A percentile compares a stretch with the other conserved stretches of the same genome.
These are phyloP conservation scores for Microvelia longipes DNA, from an alignment of 1,140 invertebrate species.

Conservation along the genomic window DNA sequence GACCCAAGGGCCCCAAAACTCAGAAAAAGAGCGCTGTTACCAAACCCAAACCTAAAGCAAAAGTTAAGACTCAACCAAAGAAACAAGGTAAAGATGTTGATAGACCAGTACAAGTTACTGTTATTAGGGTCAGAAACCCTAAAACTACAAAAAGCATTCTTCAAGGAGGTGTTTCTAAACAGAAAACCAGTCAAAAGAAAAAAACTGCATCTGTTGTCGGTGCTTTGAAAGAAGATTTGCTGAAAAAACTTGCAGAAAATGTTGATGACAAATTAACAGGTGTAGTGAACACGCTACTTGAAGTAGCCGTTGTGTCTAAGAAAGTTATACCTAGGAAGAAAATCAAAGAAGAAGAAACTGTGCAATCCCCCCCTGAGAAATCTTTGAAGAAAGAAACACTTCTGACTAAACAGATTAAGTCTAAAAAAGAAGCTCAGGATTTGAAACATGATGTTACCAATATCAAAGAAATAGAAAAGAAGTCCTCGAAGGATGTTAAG, in stretches of 20 bases:
- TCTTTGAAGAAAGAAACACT: slow-evolving; percentile 6
- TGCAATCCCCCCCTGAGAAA: neutral
- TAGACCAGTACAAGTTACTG: slow-evolving; percentile 12
- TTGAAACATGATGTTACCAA: slow-evolving; percentile 4
- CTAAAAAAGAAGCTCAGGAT: neutral
- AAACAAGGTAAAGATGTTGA: slow-evolving; percentile 7
- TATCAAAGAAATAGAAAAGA: slow-evolving; percentile 9
- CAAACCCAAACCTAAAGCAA: neutral
- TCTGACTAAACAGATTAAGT: slow-evolving; percentile 1
- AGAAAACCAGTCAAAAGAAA: slow-evolving; percentile 11
- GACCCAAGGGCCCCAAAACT: neutral
- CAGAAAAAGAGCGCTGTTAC: slow-evolving; percentile 3
- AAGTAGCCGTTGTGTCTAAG: slow-evolving; percentile 11
- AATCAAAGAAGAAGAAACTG: slow-evolving; percentile 12
- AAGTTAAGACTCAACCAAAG: slow-evolving; percentile 7
- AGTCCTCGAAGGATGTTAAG: slow-evolving; percentile 1
- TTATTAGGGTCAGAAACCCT: slow-evolving; percentile 12
- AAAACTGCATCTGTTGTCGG: slow-evolving; percentile 1
- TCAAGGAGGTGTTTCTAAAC: slow-evolving; percentile 5
- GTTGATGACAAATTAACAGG: slow-evolving; percentile 7
- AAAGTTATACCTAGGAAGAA: slow-evolving; percentile 5
- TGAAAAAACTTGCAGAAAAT: slow-evolving; percentile 10
- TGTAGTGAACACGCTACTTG: slow-evolving; percentile 7
- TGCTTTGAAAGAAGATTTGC: slow-evolving; percentile 4
- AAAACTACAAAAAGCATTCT: slow-evolving; percentile 6